phyloP scores from a whole-genome alignment of 2,113 vertebrate species.

The Ictidomys tridecemlineatus region DNA sequence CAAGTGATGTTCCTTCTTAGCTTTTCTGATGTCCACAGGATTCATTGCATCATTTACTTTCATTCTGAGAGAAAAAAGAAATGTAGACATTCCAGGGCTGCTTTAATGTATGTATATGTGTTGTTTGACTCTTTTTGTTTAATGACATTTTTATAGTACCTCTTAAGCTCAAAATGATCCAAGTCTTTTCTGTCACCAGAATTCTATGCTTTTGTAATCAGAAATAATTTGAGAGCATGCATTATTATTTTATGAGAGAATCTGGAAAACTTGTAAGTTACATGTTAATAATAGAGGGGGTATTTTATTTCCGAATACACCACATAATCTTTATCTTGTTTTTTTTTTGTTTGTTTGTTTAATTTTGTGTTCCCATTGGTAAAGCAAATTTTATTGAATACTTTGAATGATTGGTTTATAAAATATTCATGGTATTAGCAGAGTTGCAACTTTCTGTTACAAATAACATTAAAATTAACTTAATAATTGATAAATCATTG shows the following conservation, averaged over 20 bases:
- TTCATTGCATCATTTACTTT: neutral
- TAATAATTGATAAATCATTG: constrained; percentile 10
- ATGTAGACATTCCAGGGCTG: neutral
- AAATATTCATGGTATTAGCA: neutral
- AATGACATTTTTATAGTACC: neutral
- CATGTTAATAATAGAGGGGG: neutral
- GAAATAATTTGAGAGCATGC: neutral
- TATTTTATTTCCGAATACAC: neutral
- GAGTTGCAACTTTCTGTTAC: constrained; percentile 55
- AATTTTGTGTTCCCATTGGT: neutral
- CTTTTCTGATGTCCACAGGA: neutral
- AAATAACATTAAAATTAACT: constrained; percentile 47
- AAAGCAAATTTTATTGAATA: neutral
- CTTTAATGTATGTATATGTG: neutral
- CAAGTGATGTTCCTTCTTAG: neutral
- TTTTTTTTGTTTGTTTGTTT: neutral
- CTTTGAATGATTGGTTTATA: constrained; percentile 42
- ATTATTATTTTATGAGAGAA: neutral
- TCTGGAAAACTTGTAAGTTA: neutral
- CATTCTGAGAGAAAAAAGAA: neutral
- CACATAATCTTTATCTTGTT: neutral
- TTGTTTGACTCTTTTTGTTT: neutral
- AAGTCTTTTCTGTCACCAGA: neutral
- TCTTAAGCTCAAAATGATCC: neutral
- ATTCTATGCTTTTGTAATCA: neutral